These are phyloP conservation scores for Drosophila imparisetae DNA, from an alignment of 2,888 invertebrate genomes.

Conservation along the genomic window DNA sequence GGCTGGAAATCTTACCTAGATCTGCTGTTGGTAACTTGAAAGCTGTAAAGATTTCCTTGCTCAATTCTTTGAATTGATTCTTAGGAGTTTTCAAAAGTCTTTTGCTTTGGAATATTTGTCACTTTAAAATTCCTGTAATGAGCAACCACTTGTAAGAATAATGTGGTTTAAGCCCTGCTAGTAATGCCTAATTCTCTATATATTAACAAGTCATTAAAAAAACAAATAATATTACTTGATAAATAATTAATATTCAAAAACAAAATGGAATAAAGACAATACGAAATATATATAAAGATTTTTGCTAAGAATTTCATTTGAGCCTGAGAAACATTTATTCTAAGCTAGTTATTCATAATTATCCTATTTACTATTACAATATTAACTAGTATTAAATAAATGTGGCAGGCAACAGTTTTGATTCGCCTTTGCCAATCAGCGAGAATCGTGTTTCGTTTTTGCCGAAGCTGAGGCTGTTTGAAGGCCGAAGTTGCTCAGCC, in stretches of 20 bases:
- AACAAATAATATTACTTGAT: too few relatives aligned
- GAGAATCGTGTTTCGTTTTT: slow-evolving; percentile 14
- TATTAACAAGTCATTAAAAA: background rate
- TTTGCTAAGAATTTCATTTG: background rate
- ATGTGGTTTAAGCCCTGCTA: background rate
- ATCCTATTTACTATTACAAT: background rate
- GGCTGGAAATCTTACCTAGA: background rate
- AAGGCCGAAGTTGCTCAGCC: slow-evolving; percentile 46
- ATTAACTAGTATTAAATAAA: background rate
- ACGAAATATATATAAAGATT: background rate
- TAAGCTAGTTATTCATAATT: background rate
- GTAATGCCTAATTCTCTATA: background rate
- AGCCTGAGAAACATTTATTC: background rate
- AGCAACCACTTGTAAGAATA: background rate
- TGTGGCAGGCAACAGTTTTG: slow-evolving; percentile 6
- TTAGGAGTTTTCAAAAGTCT: background rate
- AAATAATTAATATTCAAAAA: too few relatives aligned
- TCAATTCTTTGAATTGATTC: background rate
- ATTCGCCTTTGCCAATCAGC: slow-evolving; percentile 23
- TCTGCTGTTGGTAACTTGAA: background rate
- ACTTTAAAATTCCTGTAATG: rapidly evolving
- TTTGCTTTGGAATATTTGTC: background rate
- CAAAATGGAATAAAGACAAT: too few relatives aligned
- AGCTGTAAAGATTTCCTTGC: background rate
- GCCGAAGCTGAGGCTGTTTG: slow-evolving; percentile 30